Conservation (phyloP, 2,797 vertebrate species). For the Smutsia temminckii region DNA sequence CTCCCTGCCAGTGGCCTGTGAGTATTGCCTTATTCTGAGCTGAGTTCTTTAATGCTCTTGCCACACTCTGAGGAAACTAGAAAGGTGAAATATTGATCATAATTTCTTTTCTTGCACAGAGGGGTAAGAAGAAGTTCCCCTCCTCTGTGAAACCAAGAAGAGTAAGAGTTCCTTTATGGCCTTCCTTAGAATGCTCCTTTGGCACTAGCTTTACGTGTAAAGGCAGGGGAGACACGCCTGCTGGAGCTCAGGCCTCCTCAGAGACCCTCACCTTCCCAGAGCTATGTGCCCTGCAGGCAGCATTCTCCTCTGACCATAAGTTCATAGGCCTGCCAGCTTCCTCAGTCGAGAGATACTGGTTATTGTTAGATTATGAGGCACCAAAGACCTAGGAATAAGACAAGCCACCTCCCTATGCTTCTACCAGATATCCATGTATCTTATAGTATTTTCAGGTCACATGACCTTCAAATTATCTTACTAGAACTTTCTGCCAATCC, state of each 20-base stretch:
- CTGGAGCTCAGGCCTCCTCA: background rate
- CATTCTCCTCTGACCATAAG: background rate
- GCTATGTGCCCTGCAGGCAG: background rate
- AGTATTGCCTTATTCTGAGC: background rate
- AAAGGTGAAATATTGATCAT: background rate
- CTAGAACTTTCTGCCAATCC: background rate
- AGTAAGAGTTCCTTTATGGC: background rate
- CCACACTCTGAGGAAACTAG: background rate
- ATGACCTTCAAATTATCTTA: background rate
- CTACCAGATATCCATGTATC: background rate
- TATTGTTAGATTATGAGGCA: background rate
- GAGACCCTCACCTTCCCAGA: background rate
- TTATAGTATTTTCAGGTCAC: background rate
- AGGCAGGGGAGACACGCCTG: background rate
- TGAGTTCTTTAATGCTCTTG: background rate
- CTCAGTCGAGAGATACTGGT: background rate
- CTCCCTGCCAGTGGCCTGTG: background rate
- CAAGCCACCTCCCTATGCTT: background rate
- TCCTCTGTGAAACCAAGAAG: background rate
- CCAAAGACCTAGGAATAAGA: background rate
- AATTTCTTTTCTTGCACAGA: background rate
- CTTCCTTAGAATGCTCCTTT: background rate
- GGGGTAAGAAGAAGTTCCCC: background rate
- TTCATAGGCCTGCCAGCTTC: background rate
- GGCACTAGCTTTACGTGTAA: background rate